Base-by-base conservation (phyloP, 92 coral and sea anemone genomes). In the Bergia sp. region DNA sequence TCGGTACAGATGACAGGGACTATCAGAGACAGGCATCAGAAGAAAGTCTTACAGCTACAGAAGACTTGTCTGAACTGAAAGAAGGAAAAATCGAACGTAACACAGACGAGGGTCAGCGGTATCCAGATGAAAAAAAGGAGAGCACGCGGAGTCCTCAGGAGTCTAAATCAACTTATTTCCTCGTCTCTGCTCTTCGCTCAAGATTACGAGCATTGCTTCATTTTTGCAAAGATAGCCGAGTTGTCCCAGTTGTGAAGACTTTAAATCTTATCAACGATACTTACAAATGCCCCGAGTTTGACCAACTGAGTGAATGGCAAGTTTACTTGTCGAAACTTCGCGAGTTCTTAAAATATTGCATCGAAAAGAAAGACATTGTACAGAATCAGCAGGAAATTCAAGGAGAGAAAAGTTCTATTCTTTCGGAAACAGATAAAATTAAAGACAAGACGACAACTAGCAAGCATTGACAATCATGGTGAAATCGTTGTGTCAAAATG, bases 81-180 rank as follows among this genome's bases (percentile, higher is more conserved):
- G 85, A 5, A 37, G 40, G 9, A 1, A 65, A 39, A 42, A 81
- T 81, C 49, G 73, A 81, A 64, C 73, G 7, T 12, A 81, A 81
- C 67, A 55, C 73, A 16, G 85, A 81, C 12, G 74, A 81, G 1
- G 85, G 18, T 39, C 50, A 81, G 29, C 85, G 40, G 85, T 58
- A 16, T 39, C 21, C 85, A 37, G 85, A 81, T 5, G 73, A 81
- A 40, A 40, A 81, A 16, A 43, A 0, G 23, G 47, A 81, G 37
- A 8, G 16, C 23, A 10, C 13, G 58, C 16, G 58, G 16, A 39
- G 36, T 58, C 73, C n/a, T 21, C 73, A 57, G 7, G 49, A 58
- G 18, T 58, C 36, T 39, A 81, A 81, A 65, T 61, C 37, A 3
- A 40, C 12, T 38, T 58, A 79, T 50, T 21, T 21, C 38, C 85